Base-by-base conservation (phyloP, 2,888 invertebrate species). In the Cataglyphis rosenhaueri region DNA sequence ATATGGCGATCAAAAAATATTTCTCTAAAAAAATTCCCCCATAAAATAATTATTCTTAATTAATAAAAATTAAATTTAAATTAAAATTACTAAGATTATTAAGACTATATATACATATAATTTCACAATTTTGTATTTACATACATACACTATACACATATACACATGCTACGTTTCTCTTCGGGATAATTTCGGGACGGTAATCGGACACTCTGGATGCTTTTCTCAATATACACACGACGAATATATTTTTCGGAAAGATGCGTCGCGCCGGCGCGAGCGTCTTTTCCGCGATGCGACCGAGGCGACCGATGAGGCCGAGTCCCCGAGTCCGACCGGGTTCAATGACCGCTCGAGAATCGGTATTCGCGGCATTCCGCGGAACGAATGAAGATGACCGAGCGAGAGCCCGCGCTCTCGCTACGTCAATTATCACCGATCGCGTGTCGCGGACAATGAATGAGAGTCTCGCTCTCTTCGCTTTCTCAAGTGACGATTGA, bases 361-460 rank as follows among this genome's bases (percentile, higher is more conserved):
- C 88, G 91, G 87, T 86, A 91, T 91, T 87, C 87, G 87, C 90
- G 88, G 88, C 90, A 91, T 92, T 91, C 90, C 89, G 74, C 38
- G 75, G 86, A 88, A 90, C 91, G 87, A 78, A 88, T 84, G 88
- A 88, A 88, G 89, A 91, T 90, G 87, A 91, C 86, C 89, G 90
- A 87, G 82, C 62, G 62, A 71, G 74, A 57, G 65, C 75, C 75
- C 64, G 66, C 78, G 68, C 78, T 25, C 64, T 71, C 79, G 76
- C 85, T 84, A 68, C 73, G 79, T 71, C 76, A 86, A 87, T 89
- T 86, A 87, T 83, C 86, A 66, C 84, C 86, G 76, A 70, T 70
- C 74, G 76, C 66, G 83, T 59, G 73, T 83, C 82, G 65, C 79
- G 65, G 38, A 70, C 87, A 81, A 88, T 88, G 89, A 88, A 87